phyloP scores from a whole-genome alignment of 2,797 vertebrate species.

The Falco columbarius region DNA sequence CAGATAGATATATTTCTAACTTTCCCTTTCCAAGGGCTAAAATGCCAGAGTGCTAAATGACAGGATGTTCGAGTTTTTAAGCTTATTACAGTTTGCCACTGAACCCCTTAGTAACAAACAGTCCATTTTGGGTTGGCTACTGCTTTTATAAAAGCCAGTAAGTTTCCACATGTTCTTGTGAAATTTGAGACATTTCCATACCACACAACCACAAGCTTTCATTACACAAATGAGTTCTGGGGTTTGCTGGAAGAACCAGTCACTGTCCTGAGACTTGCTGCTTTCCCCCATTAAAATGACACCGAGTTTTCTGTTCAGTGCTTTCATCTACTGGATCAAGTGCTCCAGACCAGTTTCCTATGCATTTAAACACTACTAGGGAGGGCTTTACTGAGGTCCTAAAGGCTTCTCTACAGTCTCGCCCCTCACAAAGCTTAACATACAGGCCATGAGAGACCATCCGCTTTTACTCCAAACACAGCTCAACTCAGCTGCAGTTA shows the following conservation, averaged over 20 bases:
- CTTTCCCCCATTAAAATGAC: not conserved
- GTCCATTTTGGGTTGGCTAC: not conserved
- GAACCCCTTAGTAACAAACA: not conserved
- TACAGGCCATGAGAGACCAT: not conserved
- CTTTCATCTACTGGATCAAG: not conserved
- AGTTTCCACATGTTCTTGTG: conserved; percentile 9
- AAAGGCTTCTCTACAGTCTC: not conserved
- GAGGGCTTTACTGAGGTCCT: not conserved
- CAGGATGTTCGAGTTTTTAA: not conserved
- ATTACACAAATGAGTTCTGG: not conserved
- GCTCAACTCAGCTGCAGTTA: not conserved
- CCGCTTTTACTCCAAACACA: not conserved
- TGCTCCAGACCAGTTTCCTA: not conserved
- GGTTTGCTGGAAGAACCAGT: not conserved
- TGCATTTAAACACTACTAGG: not conserved
- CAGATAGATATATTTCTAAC: not conserved
- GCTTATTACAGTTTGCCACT: not conserved
- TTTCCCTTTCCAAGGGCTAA: not conserved
- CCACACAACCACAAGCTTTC: not conserved
- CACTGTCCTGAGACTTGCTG: not conserved
- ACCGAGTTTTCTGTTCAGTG: not conserved
- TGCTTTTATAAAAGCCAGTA: not conserved
- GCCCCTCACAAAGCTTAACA: not conserved
- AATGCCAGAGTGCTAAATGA: not conserved
- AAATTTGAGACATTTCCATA: not conserved